Conservation (phyloP, 2,797 vertebrate species). For the Rachycentron canadum region DNA sequence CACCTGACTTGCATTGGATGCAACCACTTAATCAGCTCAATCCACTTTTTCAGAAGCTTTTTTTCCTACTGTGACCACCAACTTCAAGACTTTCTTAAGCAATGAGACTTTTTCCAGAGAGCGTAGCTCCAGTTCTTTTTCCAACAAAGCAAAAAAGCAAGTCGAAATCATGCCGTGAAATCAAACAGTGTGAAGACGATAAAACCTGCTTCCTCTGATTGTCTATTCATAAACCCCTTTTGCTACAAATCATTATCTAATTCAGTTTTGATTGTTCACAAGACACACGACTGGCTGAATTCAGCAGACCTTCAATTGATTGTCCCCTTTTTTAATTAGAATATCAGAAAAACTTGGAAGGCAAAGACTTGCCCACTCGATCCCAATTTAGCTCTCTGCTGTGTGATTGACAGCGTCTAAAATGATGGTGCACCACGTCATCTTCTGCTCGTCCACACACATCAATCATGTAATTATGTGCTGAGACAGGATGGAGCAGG, state of each 20-base stretch:
- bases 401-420: conserved; percentile 47
- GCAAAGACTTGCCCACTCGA: conserved; percentile 18
- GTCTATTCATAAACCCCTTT: neutral
- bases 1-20: conserved; percentile 14
- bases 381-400: conserved; percentile 38
- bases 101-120: neutral
- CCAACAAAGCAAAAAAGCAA: neutral
- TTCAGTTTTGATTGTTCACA: neutral
- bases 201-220: neutral
- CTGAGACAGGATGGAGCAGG: conserved; percentile 27
- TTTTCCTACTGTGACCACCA: neutral
- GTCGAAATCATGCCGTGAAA: neutral
- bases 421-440: conserved; percentile 28
- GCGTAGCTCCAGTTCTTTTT: neutral
- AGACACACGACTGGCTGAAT: neutral
- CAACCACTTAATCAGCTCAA: conserved; percentile 1
- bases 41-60: neutral
- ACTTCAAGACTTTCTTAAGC: neutral
- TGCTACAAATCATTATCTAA: neutral
- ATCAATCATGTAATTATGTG: conserved; percentile 62
- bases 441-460: conserved; percentile 53
- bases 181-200: neutral
- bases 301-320: conserved; percentile 5
- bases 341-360: conserved; percentile 30
- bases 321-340: conserved; percentile 35